Evolutionary conservation across 2,888 invertebrate species (phyloP), one percentile per base, ranked within the genome.

Genomic region (Cartodere bifasciata): DNA sequence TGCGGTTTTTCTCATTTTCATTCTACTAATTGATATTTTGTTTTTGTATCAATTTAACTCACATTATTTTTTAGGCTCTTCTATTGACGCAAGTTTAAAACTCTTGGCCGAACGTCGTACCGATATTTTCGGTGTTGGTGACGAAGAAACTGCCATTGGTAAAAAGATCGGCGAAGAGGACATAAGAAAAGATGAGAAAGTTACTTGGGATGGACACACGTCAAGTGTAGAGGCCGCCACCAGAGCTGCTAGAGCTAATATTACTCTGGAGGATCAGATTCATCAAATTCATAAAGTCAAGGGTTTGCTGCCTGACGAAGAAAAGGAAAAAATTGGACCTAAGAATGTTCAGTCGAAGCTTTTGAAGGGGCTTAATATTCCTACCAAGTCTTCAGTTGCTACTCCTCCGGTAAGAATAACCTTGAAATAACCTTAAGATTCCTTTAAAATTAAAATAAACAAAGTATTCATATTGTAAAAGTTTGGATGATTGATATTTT

Each of bases 61-160:
- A 31, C 32, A 29, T 29, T 37, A 28, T 27, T 23, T 32, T 40
- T 17, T 52, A 55, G 72, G 85, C 29, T 76, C 87, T 14, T 88
- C 92, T n/a, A 94, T 98, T 50, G 92, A 94, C 54, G 87, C 87
- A 22, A 91, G 87, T 52, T 74, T 98, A 53, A 92, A 92, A 57
- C 81, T 88, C 55, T 67, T 98, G 50, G 98, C 98, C 0, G 97
- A 98, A 58, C 75, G 98, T 44, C 91, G 98, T 80, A 97, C 98
- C 2, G 98, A 98, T 70, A 98, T 98, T 62, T 99, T 99, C 65
- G 98, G 98, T 63, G 87, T 91, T 38, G 97, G 97, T 34, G 90
- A 90, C 57, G 95, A 97, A 59, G 98, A 98, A 69, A 95, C 97
- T 0, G 88, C 90, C 13, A 99, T 98, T 56, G 98, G 98, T 67